A percentile compares a stretch with the other conserved stretches of the same genome.
phyloP scores from a whole-genome alignment of 92 coral and sea anemone genomes.

The Montipora capitata region DNA sequence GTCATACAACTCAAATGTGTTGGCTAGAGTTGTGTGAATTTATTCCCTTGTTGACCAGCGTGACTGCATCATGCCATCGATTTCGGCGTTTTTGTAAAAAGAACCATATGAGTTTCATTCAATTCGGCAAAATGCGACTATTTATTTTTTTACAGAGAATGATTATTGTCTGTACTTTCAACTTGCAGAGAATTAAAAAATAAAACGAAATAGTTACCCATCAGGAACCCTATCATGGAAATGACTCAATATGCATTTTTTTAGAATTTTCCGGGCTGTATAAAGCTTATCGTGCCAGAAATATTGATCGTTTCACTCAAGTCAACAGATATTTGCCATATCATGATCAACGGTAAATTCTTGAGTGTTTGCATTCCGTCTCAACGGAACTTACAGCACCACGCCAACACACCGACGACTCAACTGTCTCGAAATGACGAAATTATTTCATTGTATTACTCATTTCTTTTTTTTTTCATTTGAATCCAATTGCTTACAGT shows the following conservation, averaged over 20 bases:
- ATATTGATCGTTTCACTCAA: background rate
- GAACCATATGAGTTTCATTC: background rate
- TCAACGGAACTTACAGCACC: background rate
- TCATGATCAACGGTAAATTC: too few species aligned
- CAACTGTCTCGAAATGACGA: background rate
- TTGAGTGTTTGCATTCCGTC: background rate
- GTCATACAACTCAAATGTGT: background rate
- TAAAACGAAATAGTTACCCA: background rate
- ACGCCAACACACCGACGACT: background rate
- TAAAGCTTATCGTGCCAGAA: constrained; percentile 3
- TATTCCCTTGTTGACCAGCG: background rate
- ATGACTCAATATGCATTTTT: background rate
- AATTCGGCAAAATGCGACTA: background rate
- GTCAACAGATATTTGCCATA: constrained; percentile 4
- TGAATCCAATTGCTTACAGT: background rate
- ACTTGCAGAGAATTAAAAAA: too few species aligned
- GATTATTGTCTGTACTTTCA: background rate
- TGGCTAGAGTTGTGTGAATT: background rate
- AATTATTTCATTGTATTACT: background rate
- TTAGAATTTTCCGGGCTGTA: background rate
- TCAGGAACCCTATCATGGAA: background rate
- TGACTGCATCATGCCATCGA: background rate
- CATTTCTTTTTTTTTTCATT: background rate
- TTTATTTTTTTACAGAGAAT: background rate
- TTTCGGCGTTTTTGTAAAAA: background rate